A percentile compares a stretch with the other conserved stretches of the same genome.
Evolutionary conservation across 2,888 invertebrate genomes (phyloP).

Genomic region (Macropis europaea): DNA sequence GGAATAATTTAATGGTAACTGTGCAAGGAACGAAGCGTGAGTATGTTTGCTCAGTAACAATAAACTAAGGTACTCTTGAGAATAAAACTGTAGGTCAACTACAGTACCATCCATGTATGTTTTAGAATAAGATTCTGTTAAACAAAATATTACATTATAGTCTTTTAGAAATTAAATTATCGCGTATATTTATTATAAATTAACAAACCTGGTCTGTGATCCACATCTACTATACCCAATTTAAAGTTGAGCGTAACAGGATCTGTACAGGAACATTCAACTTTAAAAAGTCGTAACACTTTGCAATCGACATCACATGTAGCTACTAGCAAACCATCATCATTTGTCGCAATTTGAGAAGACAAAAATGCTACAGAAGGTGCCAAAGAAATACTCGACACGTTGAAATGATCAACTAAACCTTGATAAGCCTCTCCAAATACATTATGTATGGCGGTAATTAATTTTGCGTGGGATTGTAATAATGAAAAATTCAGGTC

Average conservation of each 20-base stretch:
- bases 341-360: constrained; percentile 69
- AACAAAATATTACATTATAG: neutral
- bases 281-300: constrained; percentile 69
- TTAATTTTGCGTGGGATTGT: constrained; percentile 89
- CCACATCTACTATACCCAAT: constrained; percentile 63
- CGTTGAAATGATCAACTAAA: constrained; percentile 83
- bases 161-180: constrained; percentile 9
- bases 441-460: constrained; percentile 84
- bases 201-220: constrained; percentile 70
- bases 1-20: constrained; percentile 68
- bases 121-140: constrained; percentile 64
- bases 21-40: constrained; percentile 71
- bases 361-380: constrained; percentile 57
- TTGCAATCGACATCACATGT: constrained; percentile 68
- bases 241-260: constrained; percentile 61
- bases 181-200: constrained; percentile 5
- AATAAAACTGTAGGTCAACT: constrained; percentile 89
- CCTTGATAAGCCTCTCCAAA: constrained; percentile 86
- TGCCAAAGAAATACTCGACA: constrained; percentile 59
- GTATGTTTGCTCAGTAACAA: constrained; percentile 78
- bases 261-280: constrained; percentile 56
- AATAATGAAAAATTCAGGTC: constrained; percentile 89
- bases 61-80: constrained; percentile 86
- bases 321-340: constrained; percentile 71
- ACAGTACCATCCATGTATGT: constrained; percentile 76